phyloP scores from a whole-genome alignment of 1,140 invertebrate species.

The Thaumetopoea pityocampa region DNA sequence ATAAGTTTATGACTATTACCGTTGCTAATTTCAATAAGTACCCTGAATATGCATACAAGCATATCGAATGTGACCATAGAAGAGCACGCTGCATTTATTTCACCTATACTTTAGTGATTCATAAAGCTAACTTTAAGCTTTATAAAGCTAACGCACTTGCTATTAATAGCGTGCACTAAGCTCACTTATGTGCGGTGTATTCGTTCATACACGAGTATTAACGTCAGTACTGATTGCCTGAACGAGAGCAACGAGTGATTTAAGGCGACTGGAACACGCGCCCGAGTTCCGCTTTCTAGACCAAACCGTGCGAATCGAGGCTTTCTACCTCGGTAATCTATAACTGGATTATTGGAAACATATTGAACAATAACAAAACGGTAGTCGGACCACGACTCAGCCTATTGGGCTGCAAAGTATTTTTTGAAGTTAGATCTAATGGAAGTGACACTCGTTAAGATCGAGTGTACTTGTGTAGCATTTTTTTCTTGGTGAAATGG shows the following conservation, averaged over 20 bases:
- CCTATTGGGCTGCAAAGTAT: constrained; percentile 26
- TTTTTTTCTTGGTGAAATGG: too few relatives aligned
- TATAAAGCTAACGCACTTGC: too few relatives aligned
- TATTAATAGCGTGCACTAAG: not conserved
- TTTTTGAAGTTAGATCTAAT: constrained; percentile 15
- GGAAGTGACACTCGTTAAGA: constrained; percentile 21
- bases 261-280: constrained; percentile 26
- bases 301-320: constrained; percentile 37
- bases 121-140: too few relatives aligned
- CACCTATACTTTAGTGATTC: too few relatives aligned
- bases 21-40: too few relatives aligned
- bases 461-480: not conserved
- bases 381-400: constrained; percentile 50
- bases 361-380: constrained; percentile 65
- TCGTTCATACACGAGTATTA: constrained; percentile 3
- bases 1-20: too few relatives aligned
- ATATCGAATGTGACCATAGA: too few relatives aligned
- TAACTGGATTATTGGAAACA: constrained; percentile 65
- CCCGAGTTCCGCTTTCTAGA: constrained; percentile 28
- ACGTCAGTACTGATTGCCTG: constrained; percentile 3
- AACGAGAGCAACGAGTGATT: constrained; percentile 14
- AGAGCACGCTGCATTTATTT: too few relatives aligned
- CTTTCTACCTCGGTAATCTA: constrained; percentile 45
- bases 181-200: not conserved
- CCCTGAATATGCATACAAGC: too few relatives aligned